Evolutionary conservation across 1,140 invertebrate species (phyloP), one percentile per base, ranked within the genome.

Genomic region (Leptonema lineaticorne): DNA sequence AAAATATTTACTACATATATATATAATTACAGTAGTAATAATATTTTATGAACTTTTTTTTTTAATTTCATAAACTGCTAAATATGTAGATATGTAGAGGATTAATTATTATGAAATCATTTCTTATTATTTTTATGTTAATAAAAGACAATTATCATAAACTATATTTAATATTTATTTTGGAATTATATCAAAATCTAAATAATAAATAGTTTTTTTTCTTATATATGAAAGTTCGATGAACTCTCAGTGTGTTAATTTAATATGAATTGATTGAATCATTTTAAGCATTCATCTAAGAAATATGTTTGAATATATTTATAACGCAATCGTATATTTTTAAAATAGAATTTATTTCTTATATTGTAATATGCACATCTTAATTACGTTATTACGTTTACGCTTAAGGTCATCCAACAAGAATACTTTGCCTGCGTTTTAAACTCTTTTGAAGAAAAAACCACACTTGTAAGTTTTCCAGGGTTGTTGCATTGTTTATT

Each of bases 401-500:
- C 5, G 20, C 20, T 11, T 48, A 48, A 48, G 46, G 46, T 48
- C 46, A 48, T 20, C 18, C 46, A 18, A 9, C 46, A 48, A 48
- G 46, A 48, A 11, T 4, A n/a, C 56, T 9, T 20, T 53, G 22
- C 11, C 48, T 58, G 26, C 26, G 28, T 30, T 7, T 7, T 18
- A 14, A 58, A 58, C 56, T 58, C 24, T 28, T 58, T 27, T 9
- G 24, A 58, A 58, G 56, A 41, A 4, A 58, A 27, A 28, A 27
- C 28, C 11, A 26, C 56, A 58, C 56, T 58, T 58, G 56, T 58
- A 58, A 58, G 56, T 28, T 58, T 58, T 22, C 56, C 56, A 11
- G 37, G 9, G 2, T 41, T 41, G 37, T 16, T 16, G 37, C 37
- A 41, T 11, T 2, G 1, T 11, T 41, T 41, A 41, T 41, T 14